Conservation (phyloP, 2,888 invertebrate species). For the Stenotaenia linearis region DNA sequence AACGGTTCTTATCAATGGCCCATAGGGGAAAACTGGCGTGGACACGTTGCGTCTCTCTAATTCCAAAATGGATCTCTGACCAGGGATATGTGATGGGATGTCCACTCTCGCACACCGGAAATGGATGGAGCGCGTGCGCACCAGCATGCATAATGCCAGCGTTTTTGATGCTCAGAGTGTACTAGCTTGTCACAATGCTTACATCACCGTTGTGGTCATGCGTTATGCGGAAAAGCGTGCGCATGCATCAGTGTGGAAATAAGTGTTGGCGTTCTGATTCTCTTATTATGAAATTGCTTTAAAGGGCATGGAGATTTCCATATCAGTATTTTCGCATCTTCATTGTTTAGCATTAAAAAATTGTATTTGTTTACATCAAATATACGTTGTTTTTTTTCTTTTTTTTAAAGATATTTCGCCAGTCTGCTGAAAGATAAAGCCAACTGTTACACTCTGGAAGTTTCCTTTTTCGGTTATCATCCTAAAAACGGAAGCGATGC, state of each 20-base stretch:
- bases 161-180: neutral
- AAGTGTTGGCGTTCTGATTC: neutral
- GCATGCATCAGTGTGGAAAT: neutral
- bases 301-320: neutral
- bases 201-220: neutral
- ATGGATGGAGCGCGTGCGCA: neutral
- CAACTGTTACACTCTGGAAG: slow-evolving; percentile 83
- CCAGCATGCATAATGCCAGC: neutral
- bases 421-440: slow-evolving; percentile 67
- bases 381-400: neutral
- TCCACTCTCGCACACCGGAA: neutral
- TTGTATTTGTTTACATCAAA: too few species aligned
- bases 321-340: neutral
- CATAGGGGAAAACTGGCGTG: neutral
- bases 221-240: neutral
- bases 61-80: neutral
- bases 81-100: neutral
- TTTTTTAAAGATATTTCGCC: slow-evolving; percentile 55
- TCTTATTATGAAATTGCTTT: neutral
- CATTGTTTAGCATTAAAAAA: neutral
- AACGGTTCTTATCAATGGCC: neutral
- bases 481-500: slow-evolving; percentile 53
- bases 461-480: slow-evolving; percentile 84
- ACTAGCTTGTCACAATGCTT: neutral
- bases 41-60: neutral